A percentile compares a stretch with the other conserved stretches of the same genome.
Evolutionary conservation across 2,888 invertebrate genomes (phyloP).

Genomic region (Scaptomyza caliginosa): DNA sequence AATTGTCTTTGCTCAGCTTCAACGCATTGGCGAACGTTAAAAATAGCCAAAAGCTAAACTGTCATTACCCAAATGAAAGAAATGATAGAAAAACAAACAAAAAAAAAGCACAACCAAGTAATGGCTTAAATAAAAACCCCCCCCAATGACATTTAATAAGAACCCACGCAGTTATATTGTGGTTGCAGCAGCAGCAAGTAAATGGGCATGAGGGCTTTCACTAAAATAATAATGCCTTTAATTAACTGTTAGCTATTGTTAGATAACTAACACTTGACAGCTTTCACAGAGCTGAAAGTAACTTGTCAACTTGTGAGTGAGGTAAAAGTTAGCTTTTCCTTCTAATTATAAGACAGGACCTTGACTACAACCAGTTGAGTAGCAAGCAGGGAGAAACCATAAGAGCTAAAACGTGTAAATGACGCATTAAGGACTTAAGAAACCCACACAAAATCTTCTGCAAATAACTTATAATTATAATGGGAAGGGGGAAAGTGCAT

Average conservation of each 20-base stretch:
- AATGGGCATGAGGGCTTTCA: conserved; percentile 1
- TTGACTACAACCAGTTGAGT: background rate
- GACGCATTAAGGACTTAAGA: background rate
- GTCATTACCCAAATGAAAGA: conserved; percentile 45
- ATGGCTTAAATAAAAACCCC: background rate
- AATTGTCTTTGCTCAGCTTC: conserved; percentile 25
- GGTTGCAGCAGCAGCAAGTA: background rate
- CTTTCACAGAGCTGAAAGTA: background rate
- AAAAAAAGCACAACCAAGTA: background rate
- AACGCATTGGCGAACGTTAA: conserved; percentile 8
- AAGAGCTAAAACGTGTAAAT: background rate
- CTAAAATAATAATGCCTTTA: conserved; percentile 7
- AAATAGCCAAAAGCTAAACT: conserved; percentile 36
- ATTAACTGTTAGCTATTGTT: conserved; percentile 9
- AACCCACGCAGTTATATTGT: conserved; percentile 9
- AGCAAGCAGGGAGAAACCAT: background rate
- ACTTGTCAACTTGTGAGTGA: background rate
- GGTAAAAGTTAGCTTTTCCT: background rate
- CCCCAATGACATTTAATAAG: conserved; percentile 8
- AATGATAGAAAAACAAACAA: background rate
- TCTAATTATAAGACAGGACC: background rate
- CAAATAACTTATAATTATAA: too few relatives aligned
- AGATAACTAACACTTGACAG: background rate
- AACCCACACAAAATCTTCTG: background rate
- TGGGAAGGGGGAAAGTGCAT: too few relatives aligned